Percentiles rank a stretch among this genome's conserved stretches.
These are phyloP conservation scores for Diarsia dahlii DNA, from an alignment of 2,888 invertebrate genomes.

Conservation along the genomic window DNA sequence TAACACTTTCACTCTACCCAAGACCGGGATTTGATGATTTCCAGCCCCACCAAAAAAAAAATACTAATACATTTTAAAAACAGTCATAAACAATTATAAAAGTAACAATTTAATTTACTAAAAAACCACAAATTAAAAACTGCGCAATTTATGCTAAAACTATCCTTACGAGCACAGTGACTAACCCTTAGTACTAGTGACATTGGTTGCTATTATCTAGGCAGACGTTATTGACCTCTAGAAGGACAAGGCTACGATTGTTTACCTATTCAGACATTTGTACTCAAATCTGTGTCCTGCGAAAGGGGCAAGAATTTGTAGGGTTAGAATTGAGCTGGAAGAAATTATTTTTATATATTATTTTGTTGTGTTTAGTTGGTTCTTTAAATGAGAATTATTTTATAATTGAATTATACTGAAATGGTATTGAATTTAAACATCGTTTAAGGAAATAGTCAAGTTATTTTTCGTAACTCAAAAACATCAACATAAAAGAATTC, in stretches of 20 bases:
- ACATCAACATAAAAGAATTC: no score
- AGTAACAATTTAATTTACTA: background rate
- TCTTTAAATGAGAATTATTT: background rate
- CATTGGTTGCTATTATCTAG: constrained; percentile 48
- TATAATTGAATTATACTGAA: background rate
- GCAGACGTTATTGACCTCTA: constrained; percentile 54
- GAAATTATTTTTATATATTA: no score
- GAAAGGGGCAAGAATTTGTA: background rate
- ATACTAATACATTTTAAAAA: background rate
- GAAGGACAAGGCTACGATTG: constrained; percentile 65
- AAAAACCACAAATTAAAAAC: constrained; percentile 27
- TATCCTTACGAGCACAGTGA: constrained; percentile 46
- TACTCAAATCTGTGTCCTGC: constrained; percentile 49
- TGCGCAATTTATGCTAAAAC: constrained; percentile 20
- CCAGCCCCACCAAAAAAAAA: no score
- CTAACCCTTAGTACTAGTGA: constrained; percentile 31
- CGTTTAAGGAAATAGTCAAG: background rate
- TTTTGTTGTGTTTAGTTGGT: background rate
- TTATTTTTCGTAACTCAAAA: background rate
- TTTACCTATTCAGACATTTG: constrained; percentile 51
- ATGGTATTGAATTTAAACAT: background rate
- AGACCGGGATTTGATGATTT: no score
- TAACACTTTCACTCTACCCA: no score
- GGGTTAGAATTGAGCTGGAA: background rate
- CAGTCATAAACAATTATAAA: background rate